Percentiles rank a stretch among this genome's conserved stretches.
These are phyloP conservation scores for Archaeoteleia sp. DNA, from an alignment of 2,888 invertebrate genomes.

Conservation along the genomic window DNA sequence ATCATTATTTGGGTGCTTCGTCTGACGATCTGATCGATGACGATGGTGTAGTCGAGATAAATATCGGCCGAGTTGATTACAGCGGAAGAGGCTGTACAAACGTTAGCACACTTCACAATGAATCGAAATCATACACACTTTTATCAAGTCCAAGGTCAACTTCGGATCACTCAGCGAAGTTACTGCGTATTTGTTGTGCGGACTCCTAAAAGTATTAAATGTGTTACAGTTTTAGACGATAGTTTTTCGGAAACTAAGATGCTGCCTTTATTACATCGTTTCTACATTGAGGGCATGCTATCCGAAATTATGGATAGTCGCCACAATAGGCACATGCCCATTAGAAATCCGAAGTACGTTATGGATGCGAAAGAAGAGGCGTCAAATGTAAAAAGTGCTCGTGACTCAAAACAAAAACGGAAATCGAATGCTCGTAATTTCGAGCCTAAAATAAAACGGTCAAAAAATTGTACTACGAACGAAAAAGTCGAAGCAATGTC, in stretches of 20 bases:
- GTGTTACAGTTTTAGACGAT: conserved; percentile 43
- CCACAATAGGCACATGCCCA: conserved; percentile 45
- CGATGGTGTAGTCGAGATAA: conserved; percentile 46
- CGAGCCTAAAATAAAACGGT: no score
- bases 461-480: no score
- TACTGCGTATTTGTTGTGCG: conserved; percentile 57
- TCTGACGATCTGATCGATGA: conserved; percentile 44
- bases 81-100: conserved; percentile 22
- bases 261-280: conserved; percentile 33
- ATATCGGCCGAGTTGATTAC: conserved; percentile 2
- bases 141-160: no score
- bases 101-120: conserved; percentile 8
- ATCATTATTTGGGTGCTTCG: conserved; percentile 25
- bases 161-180: conserved; percentile 47
- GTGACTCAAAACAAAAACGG: no score
- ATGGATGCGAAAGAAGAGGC: no score
- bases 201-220: conserved; percentile 45
- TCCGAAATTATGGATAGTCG: conserved; percentile 60
- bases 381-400: no score
- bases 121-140: conserved; percentile 46
- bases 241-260: conserved; percentile 51
- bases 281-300: conserved; percentile 53
- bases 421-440: no score
- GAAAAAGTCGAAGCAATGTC: no score
- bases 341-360: conserved; percentile 4